A percentile compares a stretch with the other conserved stretches of the same genome.
Conservation (phyloP, 2,888 invertebrate species). For the Scaptomyza tumidula region DNA sequence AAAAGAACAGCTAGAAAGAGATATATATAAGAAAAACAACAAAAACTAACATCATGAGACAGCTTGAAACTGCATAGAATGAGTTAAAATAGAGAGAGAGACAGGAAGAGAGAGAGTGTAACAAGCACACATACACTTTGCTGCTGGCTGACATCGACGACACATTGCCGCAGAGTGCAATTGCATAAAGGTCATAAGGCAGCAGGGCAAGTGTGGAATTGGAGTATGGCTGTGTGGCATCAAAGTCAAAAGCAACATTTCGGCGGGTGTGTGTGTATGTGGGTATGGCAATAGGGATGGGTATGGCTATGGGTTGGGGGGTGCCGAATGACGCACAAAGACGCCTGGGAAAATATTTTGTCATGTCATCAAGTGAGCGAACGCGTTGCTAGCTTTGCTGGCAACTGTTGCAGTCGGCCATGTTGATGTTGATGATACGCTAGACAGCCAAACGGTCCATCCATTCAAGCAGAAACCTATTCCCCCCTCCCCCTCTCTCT, state of each 20-base stretch:
- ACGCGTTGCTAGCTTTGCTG: constrained; percentile 23
- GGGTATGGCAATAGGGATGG: too few species aligned
- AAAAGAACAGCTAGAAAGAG: constrained; percentile 27
- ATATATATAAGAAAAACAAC: neutral
- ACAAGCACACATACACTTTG: constrained; percentile 8
- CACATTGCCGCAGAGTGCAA: constrained; percentile 69
- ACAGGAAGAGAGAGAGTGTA: neutral
- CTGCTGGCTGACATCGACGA: constrained; percentile 58
- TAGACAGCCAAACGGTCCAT: constrained; percentile 14
- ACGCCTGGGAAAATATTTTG: constrained; percentile 77
- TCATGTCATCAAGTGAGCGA: constrained; percentile 71
- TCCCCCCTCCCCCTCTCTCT: neutral
- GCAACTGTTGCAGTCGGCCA: constrained; percentile 71
- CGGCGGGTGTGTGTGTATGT: constrained; percentile 8
- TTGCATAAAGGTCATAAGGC: constrained; percentile 76
- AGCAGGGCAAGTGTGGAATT: constrained; percentile 46
- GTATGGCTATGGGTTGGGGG: constrained; percentile 7
- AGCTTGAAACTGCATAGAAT: constrained; percentile 18
- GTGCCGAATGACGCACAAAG: constrained; percentile 41
- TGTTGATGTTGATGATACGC: constrained; percentile 53
- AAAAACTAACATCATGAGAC: constrained; percentile 35
- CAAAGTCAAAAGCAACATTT: constrained; percentile 76
- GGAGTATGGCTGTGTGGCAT: constrained; percentile 46
- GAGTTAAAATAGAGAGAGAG: neutral
- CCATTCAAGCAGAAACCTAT: constrained; percentile 1